Evolutionary conservation across 2,113 vertebrate genomes (phyloP).

Genomic region (Paratilapia polleni): DNA sequence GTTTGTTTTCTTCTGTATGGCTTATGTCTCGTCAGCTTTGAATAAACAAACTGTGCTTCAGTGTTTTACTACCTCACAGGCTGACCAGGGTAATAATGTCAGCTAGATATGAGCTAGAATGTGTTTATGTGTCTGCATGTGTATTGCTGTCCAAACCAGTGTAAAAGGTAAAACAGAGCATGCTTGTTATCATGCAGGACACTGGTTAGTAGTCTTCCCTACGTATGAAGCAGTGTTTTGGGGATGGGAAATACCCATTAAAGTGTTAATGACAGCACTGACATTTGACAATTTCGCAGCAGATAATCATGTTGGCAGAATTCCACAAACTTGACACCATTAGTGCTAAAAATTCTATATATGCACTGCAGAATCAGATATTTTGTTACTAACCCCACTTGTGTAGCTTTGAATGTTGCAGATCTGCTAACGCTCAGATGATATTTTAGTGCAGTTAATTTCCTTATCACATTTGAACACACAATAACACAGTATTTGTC

Average conservation of each 20-base stretch:
- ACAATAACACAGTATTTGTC: background rate
- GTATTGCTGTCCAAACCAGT: background rate
- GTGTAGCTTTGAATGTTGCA: background rate
- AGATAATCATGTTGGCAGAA: background rate
- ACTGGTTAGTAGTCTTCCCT: background rate
- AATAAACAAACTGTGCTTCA: constrained; percentile 33
- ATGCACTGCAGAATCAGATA: background rate
- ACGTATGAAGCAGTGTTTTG: background rate
- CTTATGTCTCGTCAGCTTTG: constrained; percentile 4
- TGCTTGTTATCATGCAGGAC: background rate
- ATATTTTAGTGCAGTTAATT: background rate
- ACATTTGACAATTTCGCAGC: constrained; percentile 10
- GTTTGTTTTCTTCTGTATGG: constrained; percentile 25
- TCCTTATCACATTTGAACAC: background rate
- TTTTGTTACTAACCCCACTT: background rate
- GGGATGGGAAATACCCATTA: background rate
- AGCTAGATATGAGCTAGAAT: background rate
- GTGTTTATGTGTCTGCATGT: background rate
- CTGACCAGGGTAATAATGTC: constrained; percentile 14
- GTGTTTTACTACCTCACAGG: constrained; percentile 3
- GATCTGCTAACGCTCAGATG: background rate
- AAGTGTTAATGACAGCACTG: constrained; percentile 34
- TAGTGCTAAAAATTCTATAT: constrained; percentile 2
- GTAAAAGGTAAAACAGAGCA: background rate
- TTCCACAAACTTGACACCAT: background rate